Percentiles rank a stretch among this genome's conserved stretches.
Evolutionary conservation across 2,113 vertebrate species (phyloP).

Genomic region (Myiopsitta monachus): DNA sequence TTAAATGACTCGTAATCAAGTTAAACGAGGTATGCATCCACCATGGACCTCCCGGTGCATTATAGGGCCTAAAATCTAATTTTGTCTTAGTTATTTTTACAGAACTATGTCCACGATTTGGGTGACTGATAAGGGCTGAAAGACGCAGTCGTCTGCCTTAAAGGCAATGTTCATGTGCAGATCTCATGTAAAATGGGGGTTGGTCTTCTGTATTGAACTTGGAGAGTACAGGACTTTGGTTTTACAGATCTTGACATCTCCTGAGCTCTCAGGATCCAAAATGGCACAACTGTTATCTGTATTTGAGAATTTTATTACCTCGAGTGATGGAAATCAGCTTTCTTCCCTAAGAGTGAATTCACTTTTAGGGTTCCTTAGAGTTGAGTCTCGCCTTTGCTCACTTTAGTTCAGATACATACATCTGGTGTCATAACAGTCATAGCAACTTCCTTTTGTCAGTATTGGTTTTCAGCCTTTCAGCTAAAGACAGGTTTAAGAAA

Average conservation of each 20-base stretch:
- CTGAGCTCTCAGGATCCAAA: neutral
- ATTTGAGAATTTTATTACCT: neutral
- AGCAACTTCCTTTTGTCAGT: neutral
- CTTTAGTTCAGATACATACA: neutral
- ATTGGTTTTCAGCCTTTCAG: neutral
- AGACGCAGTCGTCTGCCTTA: neutral
- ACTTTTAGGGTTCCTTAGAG: neutral
- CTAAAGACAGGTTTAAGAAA: neutral
- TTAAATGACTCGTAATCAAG: neutral
- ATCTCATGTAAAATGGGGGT: neutral
- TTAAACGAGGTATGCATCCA: neutral
- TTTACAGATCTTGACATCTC: neutral
- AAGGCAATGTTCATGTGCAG: neutral
- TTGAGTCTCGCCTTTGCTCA: neutral
- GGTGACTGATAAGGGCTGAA: neutral
- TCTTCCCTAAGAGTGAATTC: neutral
- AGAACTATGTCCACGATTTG: fast-evolving
- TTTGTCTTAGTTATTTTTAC: neutral
- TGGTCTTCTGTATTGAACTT: neutral
- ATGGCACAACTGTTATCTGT: neutral
- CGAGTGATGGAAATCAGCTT: neutral
- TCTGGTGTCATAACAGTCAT: neutral
- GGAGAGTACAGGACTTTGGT: neutral
- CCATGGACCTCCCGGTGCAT: fast-evolving
- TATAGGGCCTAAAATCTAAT: neutral